phyloP scores from a whole-genome alignment of 2,888 invertebrate genomes.

The Pandemis cinnamomeana region DNA sequence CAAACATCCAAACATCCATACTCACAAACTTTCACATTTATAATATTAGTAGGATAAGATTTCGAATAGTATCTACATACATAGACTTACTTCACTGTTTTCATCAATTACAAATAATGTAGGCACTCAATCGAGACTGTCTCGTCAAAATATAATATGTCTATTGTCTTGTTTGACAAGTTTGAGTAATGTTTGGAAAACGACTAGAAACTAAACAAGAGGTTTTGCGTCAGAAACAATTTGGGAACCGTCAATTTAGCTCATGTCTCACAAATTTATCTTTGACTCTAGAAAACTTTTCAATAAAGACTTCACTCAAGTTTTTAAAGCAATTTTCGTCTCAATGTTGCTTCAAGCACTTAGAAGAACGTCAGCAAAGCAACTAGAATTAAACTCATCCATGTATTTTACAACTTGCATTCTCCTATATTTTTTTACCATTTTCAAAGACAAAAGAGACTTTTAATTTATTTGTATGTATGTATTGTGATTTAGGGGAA shows the following conservation, averaged over 20 bases:
- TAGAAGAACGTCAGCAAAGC: not conserved
- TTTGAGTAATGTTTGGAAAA: constrained; percentile 20
- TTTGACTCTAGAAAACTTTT: constrained; percentile 2
- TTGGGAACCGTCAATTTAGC: constrained; percentile 8
- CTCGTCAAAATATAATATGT: not conserved
- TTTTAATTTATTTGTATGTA: no score
- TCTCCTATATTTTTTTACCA: not conserved
- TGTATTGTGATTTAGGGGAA: no score
- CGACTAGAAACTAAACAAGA: constrained; percentile 15
- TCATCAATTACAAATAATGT: not conserved
- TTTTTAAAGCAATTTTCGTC: not conserved
- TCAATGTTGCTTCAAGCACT: not conserved
- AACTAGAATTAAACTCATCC: not conserved
- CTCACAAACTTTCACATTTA: no score
- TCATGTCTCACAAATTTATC: constrained; percentile 24
- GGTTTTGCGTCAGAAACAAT: constrained; percentile 13
- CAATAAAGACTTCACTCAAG: not conserved
- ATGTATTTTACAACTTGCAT: not conserved
- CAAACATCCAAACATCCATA: no score
- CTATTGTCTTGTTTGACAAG: not conserved
- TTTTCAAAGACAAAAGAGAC: not conserved
- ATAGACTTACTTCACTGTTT: not conserved
- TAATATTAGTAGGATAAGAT: no score
- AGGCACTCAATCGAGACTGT: not conserved
- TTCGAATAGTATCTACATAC: no score